A percentile compares a stretch with the other conserved stretches of the same genome.
phyloP scores from a whole-genome alignment of 2,888 invertebrate species.

The Brassicogethes aeneus region DNA sequence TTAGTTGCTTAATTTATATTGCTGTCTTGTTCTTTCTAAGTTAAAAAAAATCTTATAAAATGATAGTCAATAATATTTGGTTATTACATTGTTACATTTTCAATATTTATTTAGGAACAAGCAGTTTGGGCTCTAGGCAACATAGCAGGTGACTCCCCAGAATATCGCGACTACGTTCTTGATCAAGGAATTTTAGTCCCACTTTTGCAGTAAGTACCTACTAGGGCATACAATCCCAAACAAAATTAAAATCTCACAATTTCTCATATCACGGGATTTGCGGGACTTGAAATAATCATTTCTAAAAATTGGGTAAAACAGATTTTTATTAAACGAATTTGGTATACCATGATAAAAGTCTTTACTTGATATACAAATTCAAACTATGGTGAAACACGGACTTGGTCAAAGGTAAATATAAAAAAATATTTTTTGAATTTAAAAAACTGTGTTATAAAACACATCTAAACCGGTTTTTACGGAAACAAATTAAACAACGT shows the following conservation, averaged over 20 bases:
- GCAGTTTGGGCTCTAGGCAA: conserved; percentile 96
- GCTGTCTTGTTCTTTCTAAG: too few relatives aligned
- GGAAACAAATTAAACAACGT: too few relatives aligned
- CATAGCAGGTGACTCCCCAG: conserved; percentile 92
- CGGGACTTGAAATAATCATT: neutral
- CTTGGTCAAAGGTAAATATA: too few relatives aligned
- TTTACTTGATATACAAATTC: too few relatives aligned
- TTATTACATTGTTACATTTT: neutral
- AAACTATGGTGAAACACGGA: too few relatives aligned
- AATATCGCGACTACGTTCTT: conserved; percentile 85
- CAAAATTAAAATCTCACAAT: neutral
- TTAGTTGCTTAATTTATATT: too few relatives aligned
- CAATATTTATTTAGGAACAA: conserved; percentile 54
- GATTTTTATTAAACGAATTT: neutral
- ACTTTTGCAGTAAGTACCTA: conserved; percentile 66
- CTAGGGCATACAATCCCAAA: neutral
- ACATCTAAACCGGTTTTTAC: too few relatives aligned
- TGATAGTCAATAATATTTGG: too few relatives aligned
- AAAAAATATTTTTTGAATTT: too few relatives aligned
- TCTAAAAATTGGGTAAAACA: conserved; percentile 3
- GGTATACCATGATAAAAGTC: too few relatives aligned
- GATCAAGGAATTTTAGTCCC: conserved; percentile 78
- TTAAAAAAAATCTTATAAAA: too few relatives aligned
- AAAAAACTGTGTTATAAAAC: too few relatives aligned
- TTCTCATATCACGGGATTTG: neutral